Conservation (phyloP, 2,888 invertebrate genomes). For the Fragum sueziense region DNA sequence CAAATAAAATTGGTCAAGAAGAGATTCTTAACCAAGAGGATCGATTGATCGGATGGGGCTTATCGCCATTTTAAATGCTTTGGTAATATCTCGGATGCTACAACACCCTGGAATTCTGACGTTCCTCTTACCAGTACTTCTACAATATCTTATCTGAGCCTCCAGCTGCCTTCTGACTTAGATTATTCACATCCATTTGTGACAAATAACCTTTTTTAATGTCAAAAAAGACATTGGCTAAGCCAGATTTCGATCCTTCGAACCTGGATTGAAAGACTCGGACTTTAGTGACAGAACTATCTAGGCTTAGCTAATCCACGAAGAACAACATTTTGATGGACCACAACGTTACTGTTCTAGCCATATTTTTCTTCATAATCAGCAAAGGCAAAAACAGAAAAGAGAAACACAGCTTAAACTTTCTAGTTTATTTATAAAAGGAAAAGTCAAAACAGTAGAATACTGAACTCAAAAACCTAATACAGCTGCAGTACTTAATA, state of each 20-base stretch:
- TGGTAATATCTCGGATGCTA: background rate
- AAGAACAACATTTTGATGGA: too few relatives aligned
- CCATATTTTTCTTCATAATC: too few relatives aligned
- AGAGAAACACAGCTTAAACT: background rate
- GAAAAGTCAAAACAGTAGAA: constrained; percentile 7
- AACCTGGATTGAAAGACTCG: background rate
- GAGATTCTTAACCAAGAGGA: too few relatives aligned
- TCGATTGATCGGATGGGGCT: background rate
- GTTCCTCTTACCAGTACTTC: background rate
- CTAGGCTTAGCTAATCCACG: background rate
- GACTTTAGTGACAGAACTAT: background rate
- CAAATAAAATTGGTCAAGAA: too few relatives aligned
- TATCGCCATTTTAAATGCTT: background rate
- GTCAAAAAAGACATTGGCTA: background rate
- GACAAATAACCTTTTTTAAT: background rate
- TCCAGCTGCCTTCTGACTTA: background rate
- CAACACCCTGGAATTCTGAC: too few relatives aligned
- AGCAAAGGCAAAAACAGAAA: background rate
- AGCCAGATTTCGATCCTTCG: background rate
- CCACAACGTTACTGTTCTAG: too few relatives aligned
- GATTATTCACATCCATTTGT: background rate
- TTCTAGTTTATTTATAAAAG: background rate
- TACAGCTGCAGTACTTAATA: constrained; percentile 3
- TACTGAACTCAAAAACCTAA: constrained; percentile 19
- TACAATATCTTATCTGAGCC: background rate